phyloP scores from a whole-genome alignment of 2,797 vertebrate species.

The Bovichtus variegatus region DNA sequence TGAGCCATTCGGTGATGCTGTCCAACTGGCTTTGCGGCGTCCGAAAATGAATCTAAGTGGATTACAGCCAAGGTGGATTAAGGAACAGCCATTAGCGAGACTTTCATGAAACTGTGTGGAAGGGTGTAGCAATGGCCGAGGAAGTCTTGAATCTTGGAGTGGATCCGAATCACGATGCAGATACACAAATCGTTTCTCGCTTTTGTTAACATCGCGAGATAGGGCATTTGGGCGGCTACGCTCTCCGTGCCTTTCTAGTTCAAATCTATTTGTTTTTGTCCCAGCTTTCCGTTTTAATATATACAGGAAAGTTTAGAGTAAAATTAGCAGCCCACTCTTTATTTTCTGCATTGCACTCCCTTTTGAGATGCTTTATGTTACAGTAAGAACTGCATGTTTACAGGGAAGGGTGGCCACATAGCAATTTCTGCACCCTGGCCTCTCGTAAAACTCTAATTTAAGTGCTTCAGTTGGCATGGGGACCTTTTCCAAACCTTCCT shows the following conservation, averaged over 20 bases:
- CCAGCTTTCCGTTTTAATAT: neutral
- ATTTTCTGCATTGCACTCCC: neutral
- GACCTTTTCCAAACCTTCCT: conserved; percentile 12
- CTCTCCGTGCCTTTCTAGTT: no score
- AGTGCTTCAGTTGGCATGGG: neutral
- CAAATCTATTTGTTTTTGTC: neutral
- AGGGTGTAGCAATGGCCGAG: no score
- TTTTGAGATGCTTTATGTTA: neutral
- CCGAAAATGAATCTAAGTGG: neutral
- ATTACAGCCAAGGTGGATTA: no score
- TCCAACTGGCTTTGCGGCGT: neutral
- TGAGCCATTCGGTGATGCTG: conserved; percentile 2
- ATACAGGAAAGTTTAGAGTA: neutral
- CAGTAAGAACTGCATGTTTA: neutral
- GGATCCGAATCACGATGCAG: no score
- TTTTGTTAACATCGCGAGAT: no score
- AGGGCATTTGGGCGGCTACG: no score
- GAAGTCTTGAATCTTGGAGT: no score
- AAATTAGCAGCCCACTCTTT: neutral
- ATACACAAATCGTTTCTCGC: no score
- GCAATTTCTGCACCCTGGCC: neutral
- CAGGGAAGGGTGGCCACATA: neutral
- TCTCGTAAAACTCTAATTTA: neutral
- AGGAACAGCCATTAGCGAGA: no score
- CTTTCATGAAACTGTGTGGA: no score